phyloP scores from a whole-genome alignment of 2,888 invertebrate species.

The Hypomecis punctinalis region DNA sequence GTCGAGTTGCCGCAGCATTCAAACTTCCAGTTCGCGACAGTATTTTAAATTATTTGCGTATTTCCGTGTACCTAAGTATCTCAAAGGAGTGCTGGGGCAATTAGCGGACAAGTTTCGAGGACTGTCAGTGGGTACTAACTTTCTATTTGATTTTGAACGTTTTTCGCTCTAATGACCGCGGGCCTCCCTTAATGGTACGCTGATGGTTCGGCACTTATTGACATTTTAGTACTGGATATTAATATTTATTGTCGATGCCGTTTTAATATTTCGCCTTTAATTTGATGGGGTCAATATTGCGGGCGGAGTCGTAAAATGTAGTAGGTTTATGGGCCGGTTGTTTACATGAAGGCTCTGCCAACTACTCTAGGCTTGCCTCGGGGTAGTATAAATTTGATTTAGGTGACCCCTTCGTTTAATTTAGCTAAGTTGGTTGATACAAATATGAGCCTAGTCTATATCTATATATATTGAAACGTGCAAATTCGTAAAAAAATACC shows the following conservation, averaged over 20 bases:
- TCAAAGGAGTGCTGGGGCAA: slow-evolving; percentile 50
- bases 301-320: slow-evolving; percentile 34
- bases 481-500: too few relatives aligned
- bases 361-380: slow-evolving; percentile 1
- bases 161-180: slow-evolving; percentile 74
- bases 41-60: slow-evolving; percentile 45
- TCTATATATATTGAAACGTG: background rate
- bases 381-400: slow-evolving; percentile 11
- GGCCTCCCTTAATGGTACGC: slow-evolving; percentile 60
- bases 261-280: slow-evolving; percentile 49
- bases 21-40: slow-evolving; percentile 27
- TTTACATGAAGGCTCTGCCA: slow-evolving; percentile 14
- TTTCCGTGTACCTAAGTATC: slow-evolving; percentile 58
- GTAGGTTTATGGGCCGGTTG: slow-evolving; percentile 36
- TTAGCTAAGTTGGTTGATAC: background rate
- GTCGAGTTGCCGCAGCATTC: slow-evolving; percentile 7
- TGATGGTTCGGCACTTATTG: slow-evolving; percentile 65
- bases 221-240: slow-evolving; percentile 64
- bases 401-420: slow-evolving; percentile 5
- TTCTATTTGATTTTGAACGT: slow-evolving; percentile 75
- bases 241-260: slow-evolving; percentile 62
- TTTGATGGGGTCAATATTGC: slow-evolving; percentile 43
- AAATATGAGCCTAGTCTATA: background rate
- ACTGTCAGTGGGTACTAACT: slow-evolving; percentile 62
- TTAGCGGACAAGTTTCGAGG: slow-evolving; percentile 52